These are phyloP conservation scores for Polylopha cassiicola DNA, from an alignment of 2,888 invertebrate species.

Conservation along the genomic window DNA sequence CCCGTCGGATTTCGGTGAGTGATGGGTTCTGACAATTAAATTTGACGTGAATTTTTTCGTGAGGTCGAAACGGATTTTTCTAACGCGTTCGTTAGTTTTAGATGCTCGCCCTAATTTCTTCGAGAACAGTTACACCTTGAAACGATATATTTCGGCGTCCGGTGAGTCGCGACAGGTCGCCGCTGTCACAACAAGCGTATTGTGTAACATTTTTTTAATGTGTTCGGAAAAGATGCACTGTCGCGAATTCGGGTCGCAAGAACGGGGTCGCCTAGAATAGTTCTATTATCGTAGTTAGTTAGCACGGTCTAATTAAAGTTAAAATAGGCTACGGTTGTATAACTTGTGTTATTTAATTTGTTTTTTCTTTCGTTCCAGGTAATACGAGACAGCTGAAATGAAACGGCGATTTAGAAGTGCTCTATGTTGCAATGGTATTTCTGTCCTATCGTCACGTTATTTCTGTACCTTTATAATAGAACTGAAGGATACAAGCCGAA, in stretches of 20 bases:
- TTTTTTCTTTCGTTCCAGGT: conserved; percentile 58
- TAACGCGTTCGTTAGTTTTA: conserved; percentile 23
- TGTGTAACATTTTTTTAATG: conserved; percentile 66
- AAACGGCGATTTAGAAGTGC: too few species aligned
- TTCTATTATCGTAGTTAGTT: conserved; percentile 58
- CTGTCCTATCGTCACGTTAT: conserved; percentile 53
- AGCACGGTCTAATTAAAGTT: conserved; percentile 66
- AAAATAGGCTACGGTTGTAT: conserved; percentile 16
- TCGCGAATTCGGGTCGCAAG: conserved; percentile 65
- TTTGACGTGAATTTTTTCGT: conserved; percentile 3
- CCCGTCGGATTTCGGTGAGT: conserved; percentile 9
- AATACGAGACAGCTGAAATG: too few species aligned
- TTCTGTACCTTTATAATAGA: conserved; percentile 59
- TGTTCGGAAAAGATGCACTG: conserved; percentile 52
- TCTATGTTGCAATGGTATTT: too few species aligned
- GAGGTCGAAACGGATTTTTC: conserved; percentile 13
- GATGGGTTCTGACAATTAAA: conserved; percentile 10
- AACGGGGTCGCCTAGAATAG: conserved; percentile 71
- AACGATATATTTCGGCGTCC: conserved; percentile 52
- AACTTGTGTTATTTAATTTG: conserved; percentile 28
- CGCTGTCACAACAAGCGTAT: conserved; percentile 59
- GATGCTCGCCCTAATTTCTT: conserved; percentile 26
- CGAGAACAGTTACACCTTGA: conserved; percentile 43
- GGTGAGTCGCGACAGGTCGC: conserved; percentile 52
- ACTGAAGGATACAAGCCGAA: conserved; percentile 65